phyloP scores from a whole-genome alignment of 2,888 invertebrate genomes.

The Euspilapteryx auroguttella region DNA sequence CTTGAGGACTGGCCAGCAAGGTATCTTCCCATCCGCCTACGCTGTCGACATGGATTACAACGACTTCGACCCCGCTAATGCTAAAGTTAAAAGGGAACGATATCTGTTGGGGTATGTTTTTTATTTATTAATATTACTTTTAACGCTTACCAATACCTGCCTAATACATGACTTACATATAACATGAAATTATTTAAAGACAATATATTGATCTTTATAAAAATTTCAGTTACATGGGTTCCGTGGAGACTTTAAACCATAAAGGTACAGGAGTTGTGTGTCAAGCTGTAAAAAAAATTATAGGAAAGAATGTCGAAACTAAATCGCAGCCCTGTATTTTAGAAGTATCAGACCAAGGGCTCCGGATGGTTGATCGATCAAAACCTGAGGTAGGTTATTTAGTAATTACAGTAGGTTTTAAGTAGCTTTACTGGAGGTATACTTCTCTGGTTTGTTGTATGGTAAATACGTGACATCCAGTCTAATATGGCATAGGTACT shows the following conservation, averaged over 20 bases:
- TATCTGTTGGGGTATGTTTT: conserved; percentile 73
- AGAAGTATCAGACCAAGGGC: conserved; percentile 94
- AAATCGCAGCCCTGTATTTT: conserved; percentile 82
- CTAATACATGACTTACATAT: too few relatives aligned
- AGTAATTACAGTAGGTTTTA: conserved; percentile 1
- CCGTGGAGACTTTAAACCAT: conserved; percentile 93
- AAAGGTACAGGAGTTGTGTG: conserved; percentile 96
- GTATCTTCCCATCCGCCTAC: conserved; percentile 96
- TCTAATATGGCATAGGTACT: too few relatives aligned
- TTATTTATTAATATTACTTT: not conserved
- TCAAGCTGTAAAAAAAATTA: conserved; percentile 87
- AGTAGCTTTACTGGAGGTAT: too few relatives aligned
- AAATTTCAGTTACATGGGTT: conserved; percentile 76
- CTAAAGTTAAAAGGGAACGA: conserved; percentile 82
- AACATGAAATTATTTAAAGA: conserved; percentile 5
- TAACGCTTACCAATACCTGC: too few relatives aligned
- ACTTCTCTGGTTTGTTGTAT: too few relatives aligned
- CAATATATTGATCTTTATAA: not conserved
- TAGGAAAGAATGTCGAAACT: conserved; percentile 70
- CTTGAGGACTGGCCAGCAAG: conserved; percentile 87
- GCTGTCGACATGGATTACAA: conserved; percentile 96
- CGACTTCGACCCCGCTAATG: conserved; percentile 88
- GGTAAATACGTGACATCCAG: too few relatives aligned
- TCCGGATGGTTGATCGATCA: conserved; percentile 92
- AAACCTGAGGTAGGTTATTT: conserved; percentile 67